These are phyloP conservation scores for Vanessa tameamea DNA, from an alignment of 1,140 invertebrate species.

Conservation along the genomic window DNA sequence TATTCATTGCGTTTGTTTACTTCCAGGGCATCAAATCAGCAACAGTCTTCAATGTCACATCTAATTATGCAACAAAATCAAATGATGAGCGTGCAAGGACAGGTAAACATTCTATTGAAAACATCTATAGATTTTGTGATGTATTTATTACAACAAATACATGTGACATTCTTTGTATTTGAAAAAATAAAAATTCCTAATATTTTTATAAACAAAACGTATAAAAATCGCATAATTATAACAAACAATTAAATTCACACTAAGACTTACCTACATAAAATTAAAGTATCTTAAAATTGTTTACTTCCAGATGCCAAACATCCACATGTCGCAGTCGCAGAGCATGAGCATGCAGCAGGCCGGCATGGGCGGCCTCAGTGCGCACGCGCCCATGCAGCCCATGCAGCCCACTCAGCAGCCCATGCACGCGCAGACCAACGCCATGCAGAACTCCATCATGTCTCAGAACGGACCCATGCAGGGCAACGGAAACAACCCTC, in stretches of 20 bases:
- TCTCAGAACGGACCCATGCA: conserved; percentile 53
- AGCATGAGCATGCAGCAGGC: conserved; percentile 83
- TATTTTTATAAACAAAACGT: not conserved
- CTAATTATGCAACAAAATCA: conserved; percentile 82
- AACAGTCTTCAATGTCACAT: conserved; percentile 82
- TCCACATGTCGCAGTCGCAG: conserved; percentile 85
- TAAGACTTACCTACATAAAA: too few species aligned
- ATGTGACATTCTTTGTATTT: too few species aligned
- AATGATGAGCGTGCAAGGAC: conserved; percentile 79
- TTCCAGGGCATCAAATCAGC: conserved; percentile 80
- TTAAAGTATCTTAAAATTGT: conserved; percentile 18
- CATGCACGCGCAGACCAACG: conserved; percentile 49
- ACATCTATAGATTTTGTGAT: too few species aligned
- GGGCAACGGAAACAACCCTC: not conserved
- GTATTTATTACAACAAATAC: too few species aligned
- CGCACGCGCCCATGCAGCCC: conserved; percentile 53
- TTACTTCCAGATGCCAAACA: conserved; percentile 82
- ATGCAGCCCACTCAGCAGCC: conserved; percentile 44
- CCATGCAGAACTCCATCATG: conserved; percentile 59
- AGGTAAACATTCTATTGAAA: conserved; percentile 59
- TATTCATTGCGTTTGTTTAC: conserved; percentile 40
- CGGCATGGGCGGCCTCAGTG: conserved; percentile 61
- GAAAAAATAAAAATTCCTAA: not conserved
- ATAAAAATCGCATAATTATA: too few species aligned
- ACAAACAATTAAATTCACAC: too few species aligned